phyloP scores from a whole-genome alignment of 2,888 invertebrate species.

The Aporophyla nigra region DNA sequence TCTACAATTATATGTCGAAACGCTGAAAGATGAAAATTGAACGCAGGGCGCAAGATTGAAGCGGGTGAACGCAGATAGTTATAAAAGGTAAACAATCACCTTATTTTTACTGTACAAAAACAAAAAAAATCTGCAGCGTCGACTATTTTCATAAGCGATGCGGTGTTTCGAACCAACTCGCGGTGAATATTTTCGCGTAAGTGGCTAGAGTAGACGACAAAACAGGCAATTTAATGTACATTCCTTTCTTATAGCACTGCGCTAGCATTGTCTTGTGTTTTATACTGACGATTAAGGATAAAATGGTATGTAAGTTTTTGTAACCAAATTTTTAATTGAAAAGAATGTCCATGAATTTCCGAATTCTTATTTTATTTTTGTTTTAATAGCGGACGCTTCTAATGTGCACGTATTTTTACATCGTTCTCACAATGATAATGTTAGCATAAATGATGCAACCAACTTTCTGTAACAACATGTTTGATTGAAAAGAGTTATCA shows the following conservation, averaged over 20 bases:
- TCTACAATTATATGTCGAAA: neutral
- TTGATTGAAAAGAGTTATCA: no score
- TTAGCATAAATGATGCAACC: no score
- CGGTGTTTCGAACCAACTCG: constrained; percentile 6
- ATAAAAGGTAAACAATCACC: neutral
- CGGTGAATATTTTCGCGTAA: constrained; percentile 31
- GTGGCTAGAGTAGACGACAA: constrained; percentile 1
- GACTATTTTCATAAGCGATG: constrained; percentile 27
- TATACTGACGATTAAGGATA: constrained; percentile 21
- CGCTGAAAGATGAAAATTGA: neutral
- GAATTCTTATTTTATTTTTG: no score
- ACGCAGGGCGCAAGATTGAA: neutral
- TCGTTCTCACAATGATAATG: no score
- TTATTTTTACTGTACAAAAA: neutral
- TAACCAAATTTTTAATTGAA: no score
- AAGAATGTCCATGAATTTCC: no score
- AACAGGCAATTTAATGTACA: constrained; percentile 13
- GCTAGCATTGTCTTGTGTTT: constrained; percentile 20
- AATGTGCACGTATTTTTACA: no score
- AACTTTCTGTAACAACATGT: no score
- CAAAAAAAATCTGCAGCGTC: neutral
- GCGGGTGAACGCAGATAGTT: no score
- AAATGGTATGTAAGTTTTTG: neutral
- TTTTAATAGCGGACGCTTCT: no score
- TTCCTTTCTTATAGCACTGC: constrained; percentile 16